phyloP scores from a whole-genome alignment of 2,797 vertebrate genomes.

The Catamblyrhynchus diadema region DNA sequence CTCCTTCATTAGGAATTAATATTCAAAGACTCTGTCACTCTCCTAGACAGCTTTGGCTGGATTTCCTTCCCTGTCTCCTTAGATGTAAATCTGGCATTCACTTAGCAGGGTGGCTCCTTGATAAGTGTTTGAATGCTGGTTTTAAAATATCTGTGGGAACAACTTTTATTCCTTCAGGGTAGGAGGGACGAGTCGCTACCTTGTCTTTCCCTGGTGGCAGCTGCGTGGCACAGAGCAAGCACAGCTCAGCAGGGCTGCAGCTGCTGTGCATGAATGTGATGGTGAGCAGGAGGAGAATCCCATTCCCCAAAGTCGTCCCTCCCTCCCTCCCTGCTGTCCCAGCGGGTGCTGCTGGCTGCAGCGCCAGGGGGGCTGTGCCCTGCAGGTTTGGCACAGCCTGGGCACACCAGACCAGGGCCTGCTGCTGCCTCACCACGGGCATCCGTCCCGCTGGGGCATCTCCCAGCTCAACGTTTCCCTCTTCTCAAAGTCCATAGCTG shows the following conservation, averaged over 20 bases:
- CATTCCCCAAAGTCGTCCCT: background rate
- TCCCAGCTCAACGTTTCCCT: background rate
- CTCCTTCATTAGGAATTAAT: background rate
- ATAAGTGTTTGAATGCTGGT: background rate
- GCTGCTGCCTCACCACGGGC: background rate
- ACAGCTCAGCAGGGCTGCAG: background rate
- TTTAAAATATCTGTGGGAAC: background rate
- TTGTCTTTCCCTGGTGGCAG: background rate
- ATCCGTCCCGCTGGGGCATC: background rate
- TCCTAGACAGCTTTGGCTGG: background rate
- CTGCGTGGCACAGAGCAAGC: background rate
- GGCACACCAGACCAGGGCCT: fast-evolving
- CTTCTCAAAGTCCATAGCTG: background rate
- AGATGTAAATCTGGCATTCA: background rate
- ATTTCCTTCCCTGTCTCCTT: background rate
- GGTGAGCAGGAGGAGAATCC: background rate
- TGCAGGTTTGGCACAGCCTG: background rate
- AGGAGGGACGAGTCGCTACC: background rate
- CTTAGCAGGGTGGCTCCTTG: background rate
- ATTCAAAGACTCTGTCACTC: background rate
- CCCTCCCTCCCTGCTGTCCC: background rate
- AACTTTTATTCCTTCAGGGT: background rate
- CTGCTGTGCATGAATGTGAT: background rate
- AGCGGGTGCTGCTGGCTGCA: background rate
- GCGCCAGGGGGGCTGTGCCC: background rate